Evolutionary conservation across 2,888 invertebrate species (phyloP).

Genomic region (Rhamnusium bicolor): DNA sequence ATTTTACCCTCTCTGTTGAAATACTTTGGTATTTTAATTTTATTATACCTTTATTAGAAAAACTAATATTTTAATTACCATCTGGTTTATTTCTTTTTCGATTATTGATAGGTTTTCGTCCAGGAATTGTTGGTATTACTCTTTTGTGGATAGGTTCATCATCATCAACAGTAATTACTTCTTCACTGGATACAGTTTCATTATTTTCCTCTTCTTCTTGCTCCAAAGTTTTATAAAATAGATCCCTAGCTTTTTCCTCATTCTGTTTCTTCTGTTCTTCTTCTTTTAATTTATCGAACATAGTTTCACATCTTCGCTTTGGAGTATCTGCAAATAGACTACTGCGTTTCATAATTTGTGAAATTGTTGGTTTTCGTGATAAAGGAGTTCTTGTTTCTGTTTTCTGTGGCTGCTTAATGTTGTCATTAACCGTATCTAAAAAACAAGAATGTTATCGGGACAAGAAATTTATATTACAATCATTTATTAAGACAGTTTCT

Average conservation of each 20-base stretch:
- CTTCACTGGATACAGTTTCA: slow-evolving; percentile 25
- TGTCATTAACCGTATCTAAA: slow-evolving; percentile 5
- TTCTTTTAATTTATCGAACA: slow-evolving; percentile 40
- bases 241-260: slow-evolving; percentile 35
- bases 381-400: slow-evolving; percentile 4
- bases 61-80: not conserved
- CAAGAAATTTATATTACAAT: no score
- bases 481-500: no score
- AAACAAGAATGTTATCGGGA: no score
- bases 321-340: slow-evolving; percentile 32
- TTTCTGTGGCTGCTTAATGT: slow-evolving; percentile 3
- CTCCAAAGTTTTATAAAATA: slow-evolving; percentile 30
- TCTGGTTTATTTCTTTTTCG: slow-evolving; percentile 14
- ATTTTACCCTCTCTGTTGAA: no score
- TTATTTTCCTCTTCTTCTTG: slow-evolving; percentile 4
- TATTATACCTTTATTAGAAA: not conserved
- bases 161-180: slow-evolving; percentile 31
- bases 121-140: slow-evolving; percentile 35
- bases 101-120: slow-evolving; percentile 29
- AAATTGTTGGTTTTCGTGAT: slow-evolving; percentile 32
- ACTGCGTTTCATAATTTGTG: slow-evolving; percentile 40
- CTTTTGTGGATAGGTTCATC: slow-evolving; percentile 27
- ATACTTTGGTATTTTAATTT: no score
- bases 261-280: slow-evolving; percentile 26
- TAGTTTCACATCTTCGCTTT: slow-evolving; percentile 34